Base-by-base conservation (phyloP, 1,140 invertebrate species). In the Hypsibius dujardini region DNA sequence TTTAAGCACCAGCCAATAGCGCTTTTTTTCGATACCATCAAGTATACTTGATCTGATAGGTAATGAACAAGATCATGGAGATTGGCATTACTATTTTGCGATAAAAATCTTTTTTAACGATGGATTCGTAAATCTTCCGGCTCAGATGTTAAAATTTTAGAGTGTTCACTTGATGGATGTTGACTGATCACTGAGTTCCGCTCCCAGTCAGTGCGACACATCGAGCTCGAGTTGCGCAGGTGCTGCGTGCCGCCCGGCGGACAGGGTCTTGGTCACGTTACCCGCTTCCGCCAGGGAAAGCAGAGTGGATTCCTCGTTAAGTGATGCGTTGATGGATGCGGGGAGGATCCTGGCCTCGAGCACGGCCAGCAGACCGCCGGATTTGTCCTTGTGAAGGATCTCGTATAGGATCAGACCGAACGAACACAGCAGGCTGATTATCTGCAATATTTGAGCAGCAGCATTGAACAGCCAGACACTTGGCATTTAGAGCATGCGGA, bases 381-480 rank as follows among this genome's bases (percentile, higher is more conserved):
- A 56, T n/a, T 56, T 7, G 50, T 56, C 50, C 50, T 56, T 56
- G 50, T 56, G 50, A 7, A 56, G 50, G 7, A 56, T 7, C 50
- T 56, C 50, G 50, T 56, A 56, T 12, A 56, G 50, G 50, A 56
- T 56, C 50, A 56, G 7, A n/a, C 50, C 50, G 50, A 56, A 56
- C 50, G 50, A 56, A n/a, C 50, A 56, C 7, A 56, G 50, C 7
- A 56, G n/a, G n/a, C 50, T 56, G 50, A 56, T n/a, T n/a, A 56
- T 56, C 50, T 56, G n/a, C 50, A 56, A 12, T 56, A n/a, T 56
- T 12, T 7, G n/a, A 56, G n/a, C 7, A n/a, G 50, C 7, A 7
- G 7, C 7, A 56, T 56, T 56, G 50, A 56, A 7, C 7, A n/a
- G 7, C 7, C 7, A 12, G n/a, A 56, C 7, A 56, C 7, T 12